Evolutionary conservation across 1,140 invertebrate species (phyloP).

Genomic region (Spodoptera frugiperda): DNA sequence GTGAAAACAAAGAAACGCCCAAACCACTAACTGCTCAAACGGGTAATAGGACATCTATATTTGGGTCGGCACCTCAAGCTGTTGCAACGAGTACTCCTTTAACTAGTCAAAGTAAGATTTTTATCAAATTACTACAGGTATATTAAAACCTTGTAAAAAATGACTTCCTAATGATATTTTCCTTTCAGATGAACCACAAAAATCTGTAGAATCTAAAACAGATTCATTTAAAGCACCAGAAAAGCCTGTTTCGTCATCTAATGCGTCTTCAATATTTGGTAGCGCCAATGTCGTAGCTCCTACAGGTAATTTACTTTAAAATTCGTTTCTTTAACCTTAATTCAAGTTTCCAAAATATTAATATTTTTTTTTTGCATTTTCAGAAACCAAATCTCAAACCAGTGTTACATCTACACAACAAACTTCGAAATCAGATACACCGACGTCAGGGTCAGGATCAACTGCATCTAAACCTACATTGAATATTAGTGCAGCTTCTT

Average conservation of each 20-base stretch:
- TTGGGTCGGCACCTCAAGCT: conserved; percentile 46
- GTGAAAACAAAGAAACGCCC: conserved; percentile 59
- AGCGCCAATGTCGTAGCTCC: conserved; percentile 51
- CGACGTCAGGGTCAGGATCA: conserved; percentile 6
- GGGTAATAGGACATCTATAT: conserved; percentile 51
- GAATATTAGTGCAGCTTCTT: neutral
- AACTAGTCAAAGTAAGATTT: conserved; percentile 31
- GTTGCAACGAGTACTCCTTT: conserved; percentile 25
- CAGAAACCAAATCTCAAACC: conserved; percentile 57
- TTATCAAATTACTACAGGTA: neutral
- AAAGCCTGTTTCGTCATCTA: conserved; percentile 50
- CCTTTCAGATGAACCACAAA: conserved; percentile 62
- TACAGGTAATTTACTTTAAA: conserved; percentile 45
- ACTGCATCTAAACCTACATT: conserved; percentile 22
- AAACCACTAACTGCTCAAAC: conserved; percentile 58
- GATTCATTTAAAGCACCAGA: conserved; percentile 47
- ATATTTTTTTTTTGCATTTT: conserved; percentile 42
- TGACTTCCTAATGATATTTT: neutral
- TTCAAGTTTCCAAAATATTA: neutral
- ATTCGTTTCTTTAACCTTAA: neutral
- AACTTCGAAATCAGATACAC: conserved; percentile 29
- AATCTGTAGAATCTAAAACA: conserved; percentile 52
- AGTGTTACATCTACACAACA: neutral
- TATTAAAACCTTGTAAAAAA: no score
- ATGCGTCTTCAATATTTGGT: conserved; percentile 59